Conservation (phyloP, 2,797 vertebrate species). For the Takifugu rubripes region DNA sequence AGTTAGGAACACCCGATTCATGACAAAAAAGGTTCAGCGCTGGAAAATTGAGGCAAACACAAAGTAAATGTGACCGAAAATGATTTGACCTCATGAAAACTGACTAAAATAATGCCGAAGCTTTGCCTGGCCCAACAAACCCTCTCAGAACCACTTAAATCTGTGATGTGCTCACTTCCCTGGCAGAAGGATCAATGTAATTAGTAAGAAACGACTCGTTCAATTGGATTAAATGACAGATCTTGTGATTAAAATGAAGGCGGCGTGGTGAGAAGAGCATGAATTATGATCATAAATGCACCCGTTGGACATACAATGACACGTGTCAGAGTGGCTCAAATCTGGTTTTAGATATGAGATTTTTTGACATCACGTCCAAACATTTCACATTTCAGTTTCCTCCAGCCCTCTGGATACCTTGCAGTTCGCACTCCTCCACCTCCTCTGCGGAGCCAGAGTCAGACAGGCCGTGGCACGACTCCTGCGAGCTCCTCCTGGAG, state of each 20-base stretch:
- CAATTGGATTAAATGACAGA: constrained; percentile 17
- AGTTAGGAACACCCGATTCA: constrained; percentile 8
- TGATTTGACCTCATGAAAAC: neutral
- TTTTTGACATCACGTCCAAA: neutral
- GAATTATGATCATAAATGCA: constrained; percentile 25
- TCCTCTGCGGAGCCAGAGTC: constrained; percentile 89
- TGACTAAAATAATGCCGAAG: neutral
- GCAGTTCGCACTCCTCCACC: constrained; percentile 87
- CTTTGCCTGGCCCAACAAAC: neutral
- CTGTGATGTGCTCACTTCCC: neutral
- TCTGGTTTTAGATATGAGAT: neutral
- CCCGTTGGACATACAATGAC: constrained; percentile 9
- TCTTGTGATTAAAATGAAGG: constrained; percentile 16
- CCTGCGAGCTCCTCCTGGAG: constrained; percentile 86
- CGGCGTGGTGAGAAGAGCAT: constrained; percentile 31
- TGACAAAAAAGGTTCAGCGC: neutral
- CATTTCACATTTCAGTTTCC: neutral
- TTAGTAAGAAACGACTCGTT: constrained; percentile 5
- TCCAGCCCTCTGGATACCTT: constrained; percentile 76
- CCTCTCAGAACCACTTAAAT: neutral
- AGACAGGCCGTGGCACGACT: constrained; percentile 81
- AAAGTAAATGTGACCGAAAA: constrained; percentile 13
- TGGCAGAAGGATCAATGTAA: neutral
- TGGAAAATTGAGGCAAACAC: neutral
- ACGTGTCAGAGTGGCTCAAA: neutral